A percentile compares a stretch with the other conserved stretches of the same genome.
Conservation (phyloP, 2,113 vertebrate species). For the Sisor rabdophorus region DNA sequence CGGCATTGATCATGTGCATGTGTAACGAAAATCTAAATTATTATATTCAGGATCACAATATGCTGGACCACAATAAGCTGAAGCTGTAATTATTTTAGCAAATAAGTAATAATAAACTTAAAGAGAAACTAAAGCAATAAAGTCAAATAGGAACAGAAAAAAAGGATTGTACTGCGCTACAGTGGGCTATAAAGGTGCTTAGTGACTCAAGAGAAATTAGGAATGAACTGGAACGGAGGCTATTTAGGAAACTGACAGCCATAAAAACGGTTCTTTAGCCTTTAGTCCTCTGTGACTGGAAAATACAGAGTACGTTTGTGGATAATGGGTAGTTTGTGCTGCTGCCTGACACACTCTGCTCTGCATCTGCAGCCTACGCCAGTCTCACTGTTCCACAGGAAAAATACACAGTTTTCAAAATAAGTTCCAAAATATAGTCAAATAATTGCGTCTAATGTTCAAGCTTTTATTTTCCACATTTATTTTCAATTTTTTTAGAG, state of each 20-base stretch:
- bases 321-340: conserved; percentile 18
- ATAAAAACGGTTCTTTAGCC: conserved; percentile 19
- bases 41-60: no score
- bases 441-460: background rate
- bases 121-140: background rate
- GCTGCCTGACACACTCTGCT: background rate
- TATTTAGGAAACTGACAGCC: conserved; percentile 2
- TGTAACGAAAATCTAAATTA: background rate
- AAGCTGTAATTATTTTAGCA: no score
- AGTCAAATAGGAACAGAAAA: background rate
- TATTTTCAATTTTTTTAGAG: no score
- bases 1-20: background rate
- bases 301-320: conserved; percentile 1
- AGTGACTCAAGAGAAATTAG: background rate
- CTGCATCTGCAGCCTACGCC: background rate
- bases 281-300: background rate
- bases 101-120: background rate
- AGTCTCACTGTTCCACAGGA: background rate
- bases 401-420: background rate
- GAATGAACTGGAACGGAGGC: conserved; percentile 2
- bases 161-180: background rate
- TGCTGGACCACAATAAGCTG: no score
- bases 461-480: background rate
- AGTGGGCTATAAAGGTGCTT: conserved; percentile 1
- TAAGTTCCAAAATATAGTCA: background rate